A percentile compares a stretch with the other conserved stretches of the same genome.
Conservation (phyloP, 2,888 invertebrate genomes). For the Lepidochitona cinerea region DNA sequence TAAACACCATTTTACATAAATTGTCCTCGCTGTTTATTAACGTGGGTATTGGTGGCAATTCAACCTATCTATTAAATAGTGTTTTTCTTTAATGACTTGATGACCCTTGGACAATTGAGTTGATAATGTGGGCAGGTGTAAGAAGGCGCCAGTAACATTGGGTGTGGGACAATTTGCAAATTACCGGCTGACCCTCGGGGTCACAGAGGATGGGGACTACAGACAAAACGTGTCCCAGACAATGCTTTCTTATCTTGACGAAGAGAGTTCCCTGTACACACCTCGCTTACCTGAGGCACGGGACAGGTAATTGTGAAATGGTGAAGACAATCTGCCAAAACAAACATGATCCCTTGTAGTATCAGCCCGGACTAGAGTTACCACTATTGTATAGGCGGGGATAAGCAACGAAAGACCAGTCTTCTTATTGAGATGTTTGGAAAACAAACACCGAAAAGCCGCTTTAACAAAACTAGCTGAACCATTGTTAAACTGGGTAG, state of each 20-base stretch:
- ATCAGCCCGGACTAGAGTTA: neutral
- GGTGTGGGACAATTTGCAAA: neutral
- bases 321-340: neutral
- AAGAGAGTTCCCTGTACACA: neutral
- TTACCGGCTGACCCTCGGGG: neutral
- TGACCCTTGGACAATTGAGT: too few relatives aligned
- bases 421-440: neutral
- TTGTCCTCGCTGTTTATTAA: too few relatives aligned
- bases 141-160: neutral
- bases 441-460: slow-evolving; percentile 2
- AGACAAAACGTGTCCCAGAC: neutral
- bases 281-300: too few relatives aligned
- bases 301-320: neutral
- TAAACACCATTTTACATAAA: too few relatives aligned
- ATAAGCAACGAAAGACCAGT: neutral
- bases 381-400: neutral
- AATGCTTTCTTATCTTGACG: neutral
- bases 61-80: too few relatives aligned
- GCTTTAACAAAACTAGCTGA: neutral
- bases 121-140: too few relatives aligned
- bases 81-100: too few relatives aligned
- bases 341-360: neutral
- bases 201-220: neutral
- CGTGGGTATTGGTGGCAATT: too few relatives aligned
- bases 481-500: neutral